Conservation (phyloP, 2,113 vertebrate species). For the Phainopepla nitens region DNA sequence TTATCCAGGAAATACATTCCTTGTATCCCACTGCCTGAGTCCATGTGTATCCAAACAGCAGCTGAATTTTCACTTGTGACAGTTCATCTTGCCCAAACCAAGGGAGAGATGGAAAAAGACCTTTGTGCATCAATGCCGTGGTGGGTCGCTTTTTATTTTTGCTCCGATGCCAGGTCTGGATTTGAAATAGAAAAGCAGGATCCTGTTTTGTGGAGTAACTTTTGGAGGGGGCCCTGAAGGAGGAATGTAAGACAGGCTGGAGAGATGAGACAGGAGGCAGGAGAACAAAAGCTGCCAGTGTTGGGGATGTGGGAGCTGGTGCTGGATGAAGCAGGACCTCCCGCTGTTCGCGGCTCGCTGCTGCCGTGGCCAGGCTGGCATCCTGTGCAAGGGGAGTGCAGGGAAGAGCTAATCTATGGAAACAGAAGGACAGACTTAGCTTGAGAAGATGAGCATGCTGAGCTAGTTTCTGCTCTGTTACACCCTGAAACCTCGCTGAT, state of each 20-base stretch:
- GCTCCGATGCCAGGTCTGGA: background rate
- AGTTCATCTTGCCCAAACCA: background rate
- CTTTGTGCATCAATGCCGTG: background rate
- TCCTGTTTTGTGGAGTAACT: background rate
- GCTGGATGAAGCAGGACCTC: background rate
- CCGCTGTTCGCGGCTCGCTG: background rate
- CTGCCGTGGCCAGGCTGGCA: background rate
- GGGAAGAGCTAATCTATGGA: constrained; percentile 43
- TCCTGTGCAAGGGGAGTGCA: background rate
- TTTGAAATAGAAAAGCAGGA: constrained; percentile 38
- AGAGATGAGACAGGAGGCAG: background rate
- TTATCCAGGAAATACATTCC: background rate
- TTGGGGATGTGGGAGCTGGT: background rate
- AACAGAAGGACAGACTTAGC: constrained; percentile 62
- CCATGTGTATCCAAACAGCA: background rate
- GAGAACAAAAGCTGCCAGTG: background rate
- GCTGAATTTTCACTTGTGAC: background rate
- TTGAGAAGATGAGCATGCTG: constrained; percentile 56
- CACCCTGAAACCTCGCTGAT: constrained; percentile 51
- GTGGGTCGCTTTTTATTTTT: constrained; percentile 3
- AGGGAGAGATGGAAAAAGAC: background rate
- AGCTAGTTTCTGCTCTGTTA: constrained; percentile 51
- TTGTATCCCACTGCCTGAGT: background rate
- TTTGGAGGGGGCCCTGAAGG: background rate
- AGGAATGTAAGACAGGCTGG: background rate